Conservation (phyloP, 2,888 invertebrate genomes). For the Gandaritis pyraliata region DNA sequence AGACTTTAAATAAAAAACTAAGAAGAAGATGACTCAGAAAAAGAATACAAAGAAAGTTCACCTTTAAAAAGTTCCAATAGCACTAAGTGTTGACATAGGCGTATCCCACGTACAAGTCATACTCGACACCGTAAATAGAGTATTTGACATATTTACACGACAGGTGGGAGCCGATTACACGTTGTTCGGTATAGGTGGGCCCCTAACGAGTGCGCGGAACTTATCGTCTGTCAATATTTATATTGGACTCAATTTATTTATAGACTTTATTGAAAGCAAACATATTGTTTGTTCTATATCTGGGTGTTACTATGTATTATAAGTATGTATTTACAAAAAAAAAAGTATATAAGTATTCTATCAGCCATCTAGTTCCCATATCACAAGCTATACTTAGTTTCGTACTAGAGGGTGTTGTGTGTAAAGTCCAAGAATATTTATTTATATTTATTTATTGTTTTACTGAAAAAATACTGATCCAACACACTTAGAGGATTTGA, state of each 20-base stretch:
- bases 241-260: conserved; percentile 24
- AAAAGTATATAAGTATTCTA: too few relatives aligned
- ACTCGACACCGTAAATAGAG: conserved; percentile 46
- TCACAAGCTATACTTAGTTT: too few relatives aligned
- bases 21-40: too few relatives aligned
- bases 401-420: too few relatives aligned
- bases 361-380: too few relatives aligned
- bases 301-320: too few relatives aligned
- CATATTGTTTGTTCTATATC: too few relatives aligned
- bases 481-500: too few relatives aligned
- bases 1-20: too few relatives aligned
- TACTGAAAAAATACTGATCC: too few relatives aligned
- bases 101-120: conserved; percentile 26
- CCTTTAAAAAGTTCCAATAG: background rate
- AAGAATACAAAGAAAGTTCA: background rate
- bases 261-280: conserved; percentile 11
- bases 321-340: background rate
- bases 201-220: conserved; percentile 45
- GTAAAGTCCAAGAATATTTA: too few relatives aligned
- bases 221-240: conserved; percentile 38
- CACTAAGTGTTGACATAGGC: conserved; percentile 4
- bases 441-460: too few relatives aligned
- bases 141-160: conserved; percentile 56
- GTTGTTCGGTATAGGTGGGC: conserved; percentile 47
- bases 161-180: conserved; percentile 53